These are phyloP conservation scores for Rhingia rostrata DNA, from an alignment of 2,888 invertebrate genomes.

Conservation along the genomic window DNA sequence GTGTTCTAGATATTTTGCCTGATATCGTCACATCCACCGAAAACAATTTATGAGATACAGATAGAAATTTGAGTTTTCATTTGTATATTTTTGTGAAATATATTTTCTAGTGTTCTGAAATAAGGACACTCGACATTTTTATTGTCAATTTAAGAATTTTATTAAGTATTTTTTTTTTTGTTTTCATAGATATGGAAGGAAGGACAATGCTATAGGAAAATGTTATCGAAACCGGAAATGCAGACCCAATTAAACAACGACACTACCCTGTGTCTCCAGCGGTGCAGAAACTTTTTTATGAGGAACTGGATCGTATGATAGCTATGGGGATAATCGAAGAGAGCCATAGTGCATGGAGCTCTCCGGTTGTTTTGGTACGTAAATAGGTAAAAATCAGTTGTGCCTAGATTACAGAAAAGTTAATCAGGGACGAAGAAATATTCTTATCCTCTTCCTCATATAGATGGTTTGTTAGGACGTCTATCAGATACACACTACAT, in stretches of 20 bases:
- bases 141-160: too few species aligned
- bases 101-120: too few species aligned
- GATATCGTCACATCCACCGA: too few species aligned
- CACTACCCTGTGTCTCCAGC: constrained; percentile 67
- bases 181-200: too few species aligned
- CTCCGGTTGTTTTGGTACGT: constrained; percentile 76
- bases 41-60: too few species aligned
- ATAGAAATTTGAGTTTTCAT: too few species aligned
- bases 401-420: constrained; percentile 78
- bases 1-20: too few species aligned
- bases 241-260: not conserved
- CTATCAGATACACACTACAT: constrained; percentile 48
- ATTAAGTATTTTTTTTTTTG: too few species aligned
- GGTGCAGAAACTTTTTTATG: constrained; percentile 40
- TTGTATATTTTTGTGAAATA: too few species aligned
- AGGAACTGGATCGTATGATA: not conserved
- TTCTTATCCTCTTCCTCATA: constrained; percentile 33
- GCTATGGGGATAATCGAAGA: not conserved
- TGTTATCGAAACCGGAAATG: constrained; percentile 46
- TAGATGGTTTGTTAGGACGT: constrained; percentile 59
- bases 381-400: constrained; percentile 75
- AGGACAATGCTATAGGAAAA: constrained; percentile 62
- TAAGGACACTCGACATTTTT: too few species aligned
- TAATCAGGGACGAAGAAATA: constrained; percentile 75
- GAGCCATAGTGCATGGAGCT: constrained; percentile 77